Evolutionary conservation across 2,888 invertebrate species (phyloP).

Genomic region (Nemotelus nigrinus): DNA sequence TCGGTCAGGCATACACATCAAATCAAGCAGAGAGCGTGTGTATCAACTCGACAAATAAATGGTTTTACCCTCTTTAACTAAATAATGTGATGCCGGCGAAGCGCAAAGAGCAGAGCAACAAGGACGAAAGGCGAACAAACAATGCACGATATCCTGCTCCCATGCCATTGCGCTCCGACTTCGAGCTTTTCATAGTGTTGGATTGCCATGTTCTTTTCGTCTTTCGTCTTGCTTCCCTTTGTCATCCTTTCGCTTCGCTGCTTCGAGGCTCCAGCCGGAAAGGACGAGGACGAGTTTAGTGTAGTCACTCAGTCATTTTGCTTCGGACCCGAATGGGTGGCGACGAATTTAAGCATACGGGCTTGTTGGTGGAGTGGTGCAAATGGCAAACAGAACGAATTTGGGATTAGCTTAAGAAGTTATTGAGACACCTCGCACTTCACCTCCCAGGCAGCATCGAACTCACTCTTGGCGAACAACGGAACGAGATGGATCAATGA

Average conservation of each 20-base stretch:
- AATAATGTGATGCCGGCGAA: slow-evolving; percentile 29
- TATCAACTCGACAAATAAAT: slow-evolving; percentile 41
- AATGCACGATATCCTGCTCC: slow-evolving; percentile 18
- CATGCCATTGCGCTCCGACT: neutral
- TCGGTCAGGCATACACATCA: slow-evolving; percentile 14
- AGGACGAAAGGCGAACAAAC: slow-evolving; percentile 13
- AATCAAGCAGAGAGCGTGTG: slow-evolving; percentile 40
- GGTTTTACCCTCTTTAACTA: slow-evolving; percentile 41
- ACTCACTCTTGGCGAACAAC: neutral
- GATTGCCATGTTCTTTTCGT: neutral
- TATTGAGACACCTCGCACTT: slow-evolving; percentile 36
- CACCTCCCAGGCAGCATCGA: neutral
- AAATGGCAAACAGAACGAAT: slow-evolving; percentile 41
- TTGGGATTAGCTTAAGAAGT: slow-evolving; percentile 39
- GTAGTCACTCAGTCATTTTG: too few relatives aligned
- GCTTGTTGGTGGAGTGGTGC: slow-evolving; percentile 16
- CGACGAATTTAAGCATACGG: too few relatives aligned
- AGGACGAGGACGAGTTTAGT: neutral
- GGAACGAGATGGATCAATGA: slow-evolving; percentile 4
- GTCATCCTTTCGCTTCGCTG: neutral
- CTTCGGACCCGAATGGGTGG: too few relatives aligned
- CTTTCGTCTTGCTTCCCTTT: neutral
- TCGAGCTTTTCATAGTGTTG: too few relatives aligned
- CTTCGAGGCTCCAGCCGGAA: neutral
- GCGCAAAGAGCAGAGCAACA: neutral